phyloP scores from a whole-genome alignment of 2,888 invertebrate species.

The Gasteruption jaculator region DNA sequence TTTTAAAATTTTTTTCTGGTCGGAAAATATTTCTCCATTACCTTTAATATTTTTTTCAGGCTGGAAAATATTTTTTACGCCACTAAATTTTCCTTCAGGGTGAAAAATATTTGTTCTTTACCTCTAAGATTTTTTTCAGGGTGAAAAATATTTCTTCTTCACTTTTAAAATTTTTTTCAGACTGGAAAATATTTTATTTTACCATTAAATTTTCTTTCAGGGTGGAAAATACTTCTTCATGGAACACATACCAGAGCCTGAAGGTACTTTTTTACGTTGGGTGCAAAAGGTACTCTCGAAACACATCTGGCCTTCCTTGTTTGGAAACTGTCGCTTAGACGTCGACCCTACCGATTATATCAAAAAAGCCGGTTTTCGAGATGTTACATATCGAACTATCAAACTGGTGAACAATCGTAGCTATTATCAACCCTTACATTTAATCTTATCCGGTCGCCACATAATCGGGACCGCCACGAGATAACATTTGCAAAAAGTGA shows the following conservation, averaged over 20 bases:
- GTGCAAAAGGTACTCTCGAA: conserved; percentile 36
- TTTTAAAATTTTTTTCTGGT: no score
- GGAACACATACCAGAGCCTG: conserved; percentile 37
- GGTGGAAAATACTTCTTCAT: conserved; percentile 41
- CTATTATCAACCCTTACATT: conserved; percentile 36
- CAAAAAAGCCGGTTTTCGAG: conserved; percentile 31
- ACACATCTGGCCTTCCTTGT: conserved; percentile 42
- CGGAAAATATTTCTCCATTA: not conserved
- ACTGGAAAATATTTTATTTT: not conserved
- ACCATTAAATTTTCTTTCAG: conserved; percentile 24
- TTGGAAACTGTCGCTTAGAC: conserved; percentile 40
- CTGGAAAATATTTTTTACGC: no score
- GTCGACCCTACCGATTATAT: conserved; percentile 32
- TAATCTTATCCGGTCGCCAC: conserved; percentile 37
- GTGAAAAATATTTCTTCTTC: not conserved
- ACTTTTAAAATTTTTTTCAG: not conserved
- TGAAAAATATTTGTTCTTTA: not conserved
- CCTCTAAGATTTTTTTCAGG: no score
- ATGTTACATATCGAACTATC: conserved; percentile 31
- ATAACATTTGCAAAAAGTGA: no score
- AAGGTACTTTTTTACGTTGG: conserved; percentile 30
- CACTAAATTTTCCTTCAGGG: no score
- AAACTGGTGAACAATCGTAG: conserved; percentile 35
- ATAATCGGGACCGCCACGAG: conserved; percentile 38
- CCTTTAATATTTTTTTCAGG: no score